Evolutionary conservation across 1,140 invertebrate genomes (phyloP), one percentile per base, ranked within the genome.

Genomic region (Artemia franciscana): DNA sequence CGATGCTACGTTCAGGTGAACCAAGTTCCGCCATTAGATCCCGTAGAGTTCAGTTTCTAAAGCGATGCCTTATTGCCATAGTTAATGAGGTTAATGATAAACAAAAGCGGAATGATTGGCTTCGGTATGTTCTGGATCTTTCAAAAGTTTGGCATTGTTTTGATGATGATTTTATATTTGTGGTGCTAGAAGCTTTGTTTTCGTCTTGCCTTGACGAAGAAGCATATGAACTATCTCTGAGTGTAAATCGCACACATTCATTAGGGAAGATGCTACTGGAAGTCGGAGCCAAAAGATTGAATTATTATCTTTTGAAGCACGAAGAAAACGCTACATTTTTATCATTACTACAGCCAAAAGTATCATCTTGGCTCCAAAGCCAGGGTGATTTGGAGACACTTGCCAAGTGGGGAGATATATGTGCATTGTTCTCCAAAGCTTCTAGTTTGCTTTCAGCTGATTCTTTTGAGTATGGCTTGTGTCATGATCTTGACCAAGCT

Each of bases 11-110:
- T 4, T 67, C 67, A 51, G 70, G 72, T 60, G 69, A 70, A 63
- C 68, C 70, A 7, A 75, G 76, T 62, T 59, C 69, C 12, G 65
- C 66, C 23, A 63, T 77, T 4, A 66, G 65, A 4, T 62, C 67
- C 24, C 63, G 64, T n/a, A 65, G 77, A 57, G 69, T 65, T 60
- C 68, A 75, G 66, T 77, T 77, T 65, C 64, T 77, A 2, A 66
- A 68, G 5, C 65, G 69, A 63, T 71, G 73, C n/a, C 70, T 77
- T 21, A 67, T 69, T 26, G 67, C 67, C n/a, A 67, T 71, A 18
- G 68, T 68, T 5, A 67, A 71, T 63, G 65, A 62, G 5, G 60
- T 69, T n/a, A 67, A 66, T 1, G 57, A 64, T 39, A 24, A 26
- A 23, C 58, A 28, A 26, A 26, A 51, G 21, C 12, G 39, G 39